phyloP scores from a whole-genome alignment of 2,113 vertebrate species.

The Thomomys bottae region DNA sequence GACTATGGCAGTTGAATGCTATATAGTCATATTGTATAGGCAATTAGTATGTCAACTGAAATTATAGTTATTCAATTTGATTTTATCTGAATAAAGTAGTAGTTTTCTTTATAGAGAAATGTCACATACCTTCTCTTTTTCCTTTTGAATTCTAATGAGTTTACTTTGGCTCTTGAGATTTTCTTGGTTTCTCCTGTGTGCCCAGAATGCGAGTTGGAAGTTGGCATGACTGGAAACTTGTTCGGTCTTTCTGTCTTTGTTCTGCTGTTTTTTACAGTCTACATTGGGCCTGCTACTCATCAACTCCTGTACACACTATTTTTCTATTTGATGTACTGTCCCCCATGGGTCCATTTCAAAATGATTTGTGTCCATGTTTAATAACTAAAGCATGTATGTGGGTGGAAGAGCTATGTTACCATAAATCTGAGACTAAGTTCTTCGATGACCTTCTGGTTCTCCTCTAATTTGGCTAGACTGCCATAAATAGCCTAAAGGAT shows the following conservation, averaged over 20 bases:
- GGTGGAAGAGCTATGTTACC: slow-evolving; percentile 62
- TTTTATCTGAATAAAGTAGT: not conserved
- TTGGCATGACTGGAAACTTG: not conserved
- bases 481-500: slow-evolving; percentile 59
- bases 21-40: not conserved
- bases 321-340: slow-evolving; percentile 46
- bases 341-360: slow-evolving; percentile 64
- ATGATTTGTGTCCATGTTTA: slow-evolving; percentile 64
- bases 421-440: slow-evolving; percentile 66
- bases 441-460: slow-evolving; percentile 62
- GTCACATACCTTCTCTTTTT: not conserved
- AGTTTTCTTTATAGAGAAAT: not conserved
- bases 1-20: not conserved
- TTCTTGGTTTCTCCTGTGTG: not conserved
- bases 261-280: slow-evolving; percentile 51
- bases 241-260: slow-evolving; percentile 14
- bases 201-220: not conserved
- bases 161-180: not conserved
- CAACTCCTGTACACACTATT: slow-evolving; percentile 54
- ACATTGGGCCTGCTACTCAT: slow-evolving; percentile 49
- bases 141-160: slow-evolving; percentile 16
- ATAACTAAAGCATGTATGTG: slow-evolving; percentile 73
- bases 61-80: not conserved
- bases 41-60: not conserved
- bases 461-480: slow-evolving; percentile 61